Base-by-base conservation (phyloP, 2,888 invertebrate species). In the Sacculina carcini region DNA sequence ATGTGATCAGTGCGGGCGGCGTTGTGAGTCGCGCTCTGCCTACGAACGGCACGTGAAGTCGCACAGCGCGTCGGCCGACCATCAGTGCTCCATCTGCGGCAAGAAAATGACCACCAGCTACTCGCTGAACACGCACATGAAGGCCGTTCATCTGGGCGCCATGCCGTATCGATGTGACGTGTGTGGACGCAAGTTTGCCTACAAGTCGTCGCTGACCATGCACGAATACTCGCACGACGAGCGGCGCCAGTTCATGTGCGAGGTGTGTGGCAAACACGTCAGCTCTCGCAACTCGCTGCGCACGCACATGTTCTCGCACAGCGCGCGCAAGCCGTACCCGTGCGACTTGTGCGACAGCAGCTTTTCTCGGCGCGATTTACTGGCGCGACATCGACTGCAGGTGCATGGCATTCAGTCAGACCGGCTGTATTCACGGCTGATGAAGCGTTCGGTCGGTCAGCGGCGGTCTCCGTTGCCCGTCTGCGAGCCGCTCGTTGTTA, bases 311-410 rank as follows among this genome's bases (percentile, higher is more conserved):
- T 29, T 28, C 16, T 28, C 44, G 28, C 44, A 44, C 28, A 44
- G 44, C 10, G 26, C 44, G 2, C 28, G 29, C 16, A 44, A 44
- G 28, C 44, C 44, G 44, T 44, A 44, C 28, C 26, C 26, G 44
- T 44, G 44, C 28, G 44, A 44, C 28, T 44, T 26, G 44, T 44
- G 44, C 44, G 44, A 44, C 44, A 26, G 44, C 28, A 44, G 44
- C 28, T 44, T 44, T 19, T 44, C 44, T 26, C 44, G 44, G 6
- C 26, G 29, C 16, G 44, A 44, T 19, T 29, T 44, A 19, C 28
- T 44, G 44, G 44, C 44, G 16, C 28, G 44, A 2, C 44, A 44
- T 19, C 26, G 29, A 19, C 28, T 44, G 44, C 44, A 44, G 44
- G 29, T 44, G 2, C 44, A 44, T 12, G 44, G 44, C 44, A 44